Base-by-base conservation (phyloP, 2,797 vertebrate species). In the Macropus fuliginosus region DNA sequence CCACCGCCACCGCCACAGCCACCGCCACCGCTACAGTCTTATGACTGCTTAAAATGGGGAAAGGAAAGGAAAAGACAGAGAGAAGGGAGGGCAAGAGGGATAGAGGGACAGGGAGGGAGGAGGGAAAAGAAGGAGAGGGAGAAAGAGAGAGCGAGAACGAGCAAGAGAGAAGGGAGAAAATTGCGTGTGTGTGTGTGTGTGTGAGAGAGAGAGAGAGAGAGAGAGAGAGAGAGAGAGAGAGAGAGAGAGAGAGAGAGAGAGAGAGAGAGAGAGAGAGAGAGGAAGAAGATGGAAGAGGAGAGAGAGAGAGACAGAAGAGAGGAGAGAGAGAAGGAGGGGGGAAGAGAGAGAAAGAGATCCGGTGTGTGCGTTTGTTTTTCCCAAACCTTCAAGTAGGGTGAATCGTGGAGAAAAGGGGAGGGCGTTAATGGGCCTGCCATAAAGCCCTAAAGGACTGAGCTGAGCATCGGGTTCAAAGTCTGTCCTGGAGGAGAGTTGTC, bases 391-490 rank as follows among this genome's bases (percentile, higher is more conserved):
- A 94, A 59, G 97, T 95, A 95, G 93, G 89, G 96, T 66, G 9
- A 89, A 91, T 90, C 55, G 54, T 95, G 95, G 92, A 81, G 55
- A 92, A 94, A 94, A 55, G 97, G 90, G 52, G 94, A 93, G 94
- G 96, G 93, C 56, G 50, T 87, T 94, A 87, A 11, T 0, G 59
- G 96, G 98, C 93, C 74, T 95, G 95, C 95, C 93, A 90, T 0
- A 81, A 92, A 96, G 97, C 96, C 95, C 97, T 96, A 92, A 91
- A 59, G 97, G 94, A 95, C 95, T 31, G 93, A 95, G 14, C 56
- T 1, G 95, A 97, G 95, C 92, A 81, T 50, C 54, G 95, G 97
- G 96, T 97, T 97, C 97, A 98, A 97, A 98, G 93, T 96, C 97
- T 98, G 57, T 87, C 90, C 28, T 91, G 54, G 27, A 91, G 29